These are phyloP conservation scores for Uropetala carovei DNA, from an alignment of 2,888 invertebrate genomes.

Conservation along the genomic window DNA sequence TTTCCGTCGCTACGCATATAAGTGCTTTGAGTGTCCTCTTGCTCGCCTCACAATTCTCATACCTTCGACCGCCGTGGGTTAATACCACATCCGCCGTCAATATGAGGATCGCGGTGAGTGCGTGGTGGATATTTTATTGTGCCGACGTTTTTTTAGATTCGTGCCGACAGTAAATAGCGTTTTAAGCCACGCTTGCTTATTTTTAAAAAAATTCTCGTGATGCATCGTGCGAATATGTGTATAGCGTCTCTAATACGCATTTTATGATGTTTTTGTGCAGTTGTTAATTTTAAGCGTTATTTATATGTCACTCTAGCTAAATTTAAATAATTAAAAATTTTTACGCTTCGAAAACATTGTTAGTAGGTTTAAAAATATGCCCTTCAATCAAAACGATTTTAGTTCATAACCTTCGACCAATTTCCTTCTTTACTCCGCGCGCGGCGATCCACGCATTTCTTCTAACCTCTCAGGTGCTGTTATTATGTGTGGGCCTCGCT, in stretches of 20 bases:
- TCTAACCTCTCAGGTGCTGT: constrained; percentile 22
- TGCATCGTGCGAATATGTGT: too few species aligned
- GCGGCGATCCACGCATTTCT: neutral
- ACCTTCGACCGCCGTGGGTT: constrained; percentile 44
- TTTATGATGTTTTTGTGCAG: too few species aligned
- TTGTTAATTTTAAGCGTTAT: too few species aligned
- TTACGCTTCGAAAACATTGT: too few species aligned
- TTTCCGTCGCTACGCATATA: constrained; percentile 58
- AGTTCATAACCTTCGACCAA: neutral
- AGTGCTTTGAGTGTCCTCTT: constrained; percentile 48
- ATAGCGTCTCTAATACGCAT: too few species aligned
- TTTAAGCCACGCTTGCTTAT: too few species aligned
- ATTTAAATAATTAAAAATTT: too few species aligned
- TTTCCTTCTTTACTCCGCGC: neutral
- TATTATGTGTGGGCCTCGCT: constrained; percentile 12
- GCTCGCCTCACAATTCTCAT: constrained; percentile 40
- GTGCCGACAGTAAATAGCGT: neutral
- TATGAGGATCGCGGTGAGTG: constrained; percentile 55
- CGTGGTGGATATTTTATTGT: neutral
- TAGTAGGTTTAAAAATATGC: too few species aligned
- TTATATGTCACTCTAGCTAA: too few species aligned
- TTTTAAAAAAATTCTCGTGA: too few species aligned
- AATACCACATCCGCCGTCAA: neutral
- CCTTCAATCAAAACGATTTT: neutral
- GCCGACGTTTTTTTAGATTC: neutral